These are phyloP conservation scores for Beris chalybata DNA, from an alignment of 2,888 invertebrate species.

Conservation along the genomic window DNA sequence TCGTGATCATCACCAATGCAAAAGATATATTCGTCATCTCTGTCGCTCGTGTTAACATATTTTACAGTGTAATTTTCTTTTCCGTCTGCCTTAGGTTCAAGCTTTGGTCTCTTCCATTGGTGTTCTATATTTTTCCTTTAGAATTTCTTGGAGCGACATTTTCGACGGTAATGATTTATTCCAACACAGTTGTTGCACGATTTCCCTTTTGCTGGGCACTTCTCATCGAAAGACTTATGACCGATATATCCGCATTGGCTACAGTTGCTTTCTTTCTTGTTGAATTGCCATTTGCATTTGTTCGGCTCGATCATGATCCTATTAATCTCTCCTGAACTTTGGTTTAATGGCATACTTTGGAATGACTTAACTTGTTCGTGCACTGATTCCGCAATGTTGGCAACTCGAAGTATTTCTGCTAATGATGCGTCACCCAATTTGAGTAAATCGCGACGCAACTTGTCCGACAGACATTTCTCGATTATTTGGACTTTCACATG, in stretches of 20 bases:
- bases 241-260: constrained; percentile 33
- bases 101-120: no score
- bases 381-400: not conserved
- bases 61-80: not conserved
- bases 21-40: not conserved
- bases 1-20: not conserved
- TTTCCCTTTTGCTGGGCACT: no score
- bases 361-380: not conserved
- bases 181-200: no score
- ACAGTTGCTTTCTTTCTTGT: constrained; percentile 17
- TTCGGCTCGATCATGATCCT: not conserved
- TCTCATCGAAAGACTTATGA: constrained; percentile 16
- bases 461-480: not conserved
- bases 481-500: not conserved
- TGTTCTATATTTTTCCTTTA: no score
- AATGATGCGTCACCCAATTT: not conserved
- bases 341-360: no score
- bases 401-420: not conserved
- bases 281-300: not conserved
- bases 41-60: not conserved
- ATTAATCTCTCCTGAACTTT: no score
- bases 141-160: not conserved
- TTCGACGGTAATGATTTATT: constrained; percentile 27
- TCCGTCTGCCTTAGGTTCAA: no score
- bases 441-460: not conserved